phyloP scores from a whole-genome alignment of 23 tunicate genomes.

The Clavelina lepadiformis region DNA sequence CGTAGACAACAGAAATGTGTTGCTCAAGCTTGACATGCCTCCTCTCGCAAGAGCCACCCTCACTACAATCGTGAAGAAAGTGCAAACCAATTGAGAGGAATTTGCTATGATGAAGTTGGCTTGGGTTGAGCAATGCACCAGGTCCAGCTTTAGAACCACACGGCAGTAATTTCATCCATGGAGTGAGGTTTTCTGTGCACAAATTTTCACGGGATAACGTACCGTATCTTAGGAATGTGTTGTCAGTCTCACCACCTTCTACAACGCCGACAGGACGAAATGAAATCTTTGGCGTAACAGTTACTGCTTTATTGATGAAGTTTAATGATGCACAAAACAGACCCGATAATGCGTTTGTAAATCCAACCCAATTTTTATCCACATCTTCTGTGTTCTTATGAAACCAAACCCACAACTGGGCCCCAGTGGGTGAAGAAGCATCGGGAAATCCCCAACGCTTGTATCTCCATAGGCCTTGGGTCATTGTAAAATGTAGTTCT shows the following conservation, averaged over 20 bases:
- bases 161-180: conserved; percentile 90
- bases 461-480: conserved; percentile 85
- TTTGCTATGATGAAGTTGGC: conserved; percentile 56
- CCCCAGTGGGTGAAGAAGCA: conserved; percentile 78
- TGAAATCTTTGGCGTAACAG: conserved; percentile 51
- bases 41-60: background rate
- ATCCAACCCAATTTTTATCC: conserved; percentile 72
- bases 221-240: conserved; percentile 37
- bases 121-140: conserved; percentile 47
- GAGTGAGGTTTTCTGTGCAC: conserved; percentile 97
- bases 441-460: conserved; percentile 60
- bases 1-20: conserved; percentile 41
- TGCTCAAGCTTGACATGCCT: conserved; percentile 40
- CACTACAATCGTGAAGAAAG: conserved; percentile 21
- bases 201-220: conserved; percentile 61
- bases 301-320: conserved; percentile 46
- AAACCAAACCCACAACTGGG: conserved; percentile 91
- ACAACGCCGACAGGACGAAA: conserved; percentile 55
- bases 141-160: conserved; percentile 71
- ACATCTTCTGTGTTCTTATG: conserved; percentile 43
- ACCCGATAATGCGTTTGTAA: conserved; percentile 76
- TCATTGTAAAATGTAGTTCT: conserved; percentile 80
- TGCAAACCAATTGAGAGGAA: conserved; percentile 68
- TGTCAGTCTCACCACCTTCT: conserved; percentile 21
- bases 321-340: conserved; percentile 59